A percentile compares a stretch with the other conserved stretches of the same genome.
These are phyloP conservation scores for Mythimna pallens DNA, from an alignment of 2,888 invertebrate genomes.

Conservation along the genomic window DNA sequence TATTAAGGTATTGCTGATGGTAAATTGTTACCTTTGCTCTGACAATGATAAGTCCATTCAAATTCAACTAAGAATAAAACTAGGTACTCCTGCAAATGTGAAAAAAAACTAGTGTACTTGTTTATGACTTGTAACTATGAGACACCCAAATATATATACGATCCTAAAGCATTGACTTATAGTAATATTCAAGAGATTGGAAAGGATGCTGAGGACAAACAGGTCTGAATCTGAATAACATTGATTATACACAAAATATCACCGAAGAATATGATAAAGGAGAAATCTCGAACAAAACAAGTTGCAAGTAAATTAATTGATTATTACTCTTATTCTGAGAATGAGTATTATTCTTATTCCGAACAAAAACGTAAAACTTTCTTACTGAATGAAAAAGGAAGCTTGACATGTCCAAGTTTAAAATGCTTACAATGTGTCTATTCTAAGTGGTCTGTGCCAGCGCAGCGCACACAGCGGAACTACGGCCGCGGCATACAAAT, in stretches of 20 bases:
- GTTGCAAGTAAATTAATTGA: too few relatives aligned
- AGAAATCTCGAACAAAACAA: too few relatives aligned
- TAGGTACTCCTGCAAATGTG: neutral
- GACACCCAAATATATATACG: too few relatives aligned
- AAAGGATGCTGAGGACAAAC: neutral
- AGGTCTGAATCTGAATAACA: neutral
- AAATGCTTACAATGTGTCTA: constrained; percentile 75
- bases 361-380: constrained; percentile 15
- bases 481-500: constrained; percentile 77
- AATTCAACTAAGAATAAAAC: neutral
- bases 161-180: too few relatives aligned
- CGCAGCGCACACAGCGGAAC: constrained; percentile 62
- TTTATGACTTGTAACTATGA: too few relatives aligned
- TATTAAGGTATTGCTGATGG: neutral
- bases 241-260: too few relatives aligned
- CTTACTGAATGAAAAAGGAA: constrained; percentile 26
- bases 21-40: neutral
- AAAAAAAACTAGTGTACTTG: neutral
- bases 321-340: neutral
- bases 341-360: too few relatives aligned
- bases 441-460: constrained; percentile 68
- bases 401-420: constrained; percentile 54
- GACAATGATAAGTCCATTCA: neutral
- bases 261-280: too few relatives aligned
- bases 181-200: neutral